Base-by-base conservation (phyloP, 1,140 invertebrate genomes). In the Chironomus tepperi region DNA sequence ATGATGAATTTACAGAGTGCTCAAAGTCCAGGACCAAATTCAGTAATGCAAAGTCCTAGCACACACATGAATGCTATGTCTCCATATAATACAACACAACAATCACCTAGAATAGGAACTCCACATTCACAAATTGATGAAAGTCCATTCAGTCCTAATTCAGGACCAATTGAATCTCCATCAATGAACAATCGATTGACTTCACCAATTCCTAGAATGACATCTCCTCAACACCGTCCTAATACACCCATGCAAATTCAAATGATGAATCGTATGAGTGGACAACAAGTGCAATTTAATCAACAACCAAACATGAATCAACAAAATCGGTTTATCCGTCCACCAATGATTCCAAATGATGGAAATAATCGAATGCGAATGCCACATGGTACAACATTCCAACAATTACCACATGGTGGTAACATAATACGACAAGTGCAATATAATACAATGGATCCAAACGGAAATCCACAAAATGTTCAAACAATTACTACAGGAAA, bases 91-190 rank as follows among this genome's bases (percentile, higher is more conserved):
- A 85, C 84, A 76, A 84, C 86, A 74, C 84, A 86, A 75, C 84
- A 84, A 12, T 88, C 87, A 3, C 87, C 87, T 3, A 78, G 86
- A 73, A 87, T 88, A 34, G 86, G 85, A 3, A 88, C 87, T 67
- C 88, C 87, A 0, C 86, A 87, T 75, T 89, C 87, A 5, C 87
- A 89, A 79, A 84, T 82, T 21, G 86, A 85, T 24, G 82, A 85
- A 16, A 84, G 82, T 78, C 85, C 85, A 0, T 87, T 86, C 74
- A 86, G 85, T 18, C 34, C 42, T 0, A 81, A 78, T 77, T 81
- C 80, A n/a, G 81, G 81, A 15, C 77, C 82, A 0, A 77, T 79
- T 8, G 80, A 78, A 42, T 84, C 83, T n/a, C 81, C 82, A 3
- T 81, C 83, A 21, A 79, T 78, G 65, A 75, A 80, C 7, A 80